phyloP scores from a whole-genome alignment of 1,140 invertebrate genomes.

The Caenorhabditis briggsae region DNA sequence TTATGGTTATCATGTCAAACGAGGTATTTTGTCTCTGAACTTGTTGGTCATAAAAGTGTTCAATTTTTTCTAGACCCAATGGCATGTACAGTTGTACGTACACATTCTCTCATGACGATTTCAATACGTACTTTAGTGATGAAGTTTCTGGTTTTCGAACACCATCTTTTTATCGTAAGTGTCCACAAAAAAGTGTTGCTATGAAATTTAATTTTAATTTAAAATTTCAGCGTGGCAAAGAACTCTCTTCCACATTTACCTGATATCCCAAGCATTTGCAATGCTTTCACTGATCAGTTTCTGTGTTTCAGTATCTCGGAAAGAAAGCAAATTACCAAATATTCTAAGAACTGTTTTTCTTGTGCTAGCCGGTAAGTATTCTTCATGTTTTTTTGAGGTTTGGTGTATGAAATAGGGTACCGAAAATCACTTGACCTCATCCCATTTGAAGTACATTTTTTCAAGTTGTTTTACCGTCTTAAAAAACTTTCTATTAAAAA shows the following conservation, averaged over 20 bases:
- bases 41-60: not conserved
- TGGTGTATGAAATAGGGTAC: not conserved
- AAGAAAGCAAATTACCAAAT: constrained; percentile 4
- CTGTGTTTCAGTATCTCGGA: constrained; percentile 51
- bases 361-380: constrained; percentile 16
- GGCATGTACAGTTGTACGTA: constrained; percentile 69
- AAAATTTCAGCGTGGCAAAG: constrained; percentile 62
- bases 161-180: constrained; percentile 67
- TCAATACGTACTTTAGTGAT: constrained; percentile 63
- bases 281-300: constrained; percentile 57
- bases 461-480: no score
- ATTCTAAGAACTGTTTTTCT: constrained; percentile 1
- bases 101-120: constrained; percentile 65
- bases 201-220: not conserved
- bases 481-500: not conserved
- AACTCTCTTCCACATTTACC: constrained; percentile 61
- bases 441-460: not conserved
- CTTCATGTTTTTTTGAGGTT: not conserved
- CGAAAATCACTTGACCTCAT: constrained; percentile 39
- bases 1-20: constrained; percentile 67
- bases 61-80: constrained; percentile 60
- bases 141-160: constrained; percentile 66
- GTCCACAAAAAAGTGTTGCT: not conserved
- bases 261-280: constrained; percentile 56
- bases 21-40: constrained; percentile 47